Conservation (phyloP, 2,888 invertebrate genomes). For the Ectobius pallidus region DNA sequence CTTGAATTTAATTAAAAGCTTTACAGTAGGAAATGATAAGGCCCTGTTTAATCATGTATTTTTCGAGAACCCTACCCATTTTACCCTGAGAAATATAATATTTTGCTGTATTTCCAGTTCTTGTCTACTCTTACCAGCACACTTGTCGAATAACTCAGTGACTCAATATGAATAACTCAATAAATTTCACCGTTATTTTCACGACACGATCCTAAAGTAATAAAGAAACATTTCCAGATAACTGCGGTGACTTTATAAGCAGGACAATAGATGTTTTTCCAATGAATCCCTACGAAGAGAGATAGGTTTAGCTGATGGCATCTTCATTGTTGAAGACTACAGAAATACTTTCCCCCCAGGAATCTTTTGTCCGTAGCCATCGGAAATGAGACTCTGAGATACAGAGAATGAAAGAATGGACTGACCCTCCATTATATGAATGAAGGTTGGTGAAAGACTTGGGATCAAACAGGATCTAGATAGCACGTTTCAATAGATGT, state of each 20-base stretch:
- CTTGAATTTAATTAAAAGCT: no score
- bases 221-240: background rate
- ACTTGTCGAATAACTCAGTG: no score
- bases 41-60: no score
- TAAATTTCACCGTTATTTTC: no score
- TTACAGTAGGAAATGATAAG: no score
- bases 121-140: no score
- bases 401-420: background rate
- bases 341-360: slow-evolving; percentile 12
- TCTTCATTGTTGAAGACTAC: slow-evolving; percentile 34
- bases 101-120: no score
- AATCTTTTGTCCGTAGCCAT: slow-evolving; percentile 5
- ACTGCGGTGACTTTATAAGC: background rate
- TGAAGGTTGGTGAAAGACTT: slow-evolving; percentile 33
- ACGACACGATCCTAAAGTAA: no score
- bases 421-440: slow-evolving; percentile 33
- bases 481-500: slow-evolving; percentile 11
- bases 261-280: slow-evolving; percentile 25
- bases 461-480: slow-evolving; percentile 36
- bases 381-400: slow-evolving; percentile 30
- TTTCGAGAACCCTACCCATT: no score
- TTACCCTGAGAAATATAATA: no score
- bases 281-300: slow-evolving; percentile 16
- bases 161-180: background rate
- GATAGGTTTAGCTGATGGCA: no score